phyloP scores from a whole-genome alignment of 2,113 vertebrate species.

The Apteryx owenii region DNA sequence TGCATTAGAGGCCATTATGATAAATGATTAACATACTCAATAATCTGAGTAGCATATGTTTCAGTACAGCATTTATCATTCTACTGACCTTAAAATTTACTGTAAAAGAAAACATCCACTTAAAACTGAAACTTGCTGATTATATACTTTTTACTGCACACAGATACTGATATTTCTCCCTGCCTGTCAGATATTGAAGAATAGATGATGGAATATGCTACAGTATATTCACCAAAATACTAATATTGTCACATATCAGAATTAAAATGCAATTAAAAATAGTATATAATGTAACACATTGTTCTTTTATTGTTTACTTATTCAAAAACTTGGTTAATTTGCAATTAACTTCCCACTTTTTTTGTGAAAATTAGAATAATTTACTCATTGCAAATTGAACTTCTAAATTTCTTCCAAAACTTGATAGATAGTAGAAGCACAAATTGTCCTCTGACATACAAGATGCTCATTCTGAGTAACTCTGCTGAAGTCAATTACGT shows the following conservation, averaged over 20 bases:
- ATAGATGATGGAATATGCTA: conserved; percentile 5
- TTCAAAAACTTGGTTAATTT: background rate
- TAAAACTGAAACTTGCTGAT: conserved; percentile 47
- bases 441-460: background rate
- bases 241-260: background rate
- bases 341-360: background rate
- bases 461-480: background rate
- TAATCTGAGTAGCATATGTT: conserved; percentile 61
- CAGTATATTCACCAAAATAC: conserved; percentile 13
- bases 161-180: conserved; percentile 9
- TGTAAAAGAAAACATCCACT: conserved; percentile 23
- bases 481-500: background rate
- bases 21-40: conserved; percentile 67
- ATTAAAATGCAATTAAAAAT: conserved; percentile 17
- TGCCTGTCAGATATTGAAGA: background rate
- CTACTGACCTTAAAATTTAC: conserved; percentile 49
- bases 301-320: background rate
- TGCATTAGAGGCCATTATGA: conserved; percentile 73
- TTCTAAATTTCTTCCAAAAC: background rate
- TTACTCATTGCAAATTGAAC: background rate
- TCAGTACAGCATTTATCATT: conserved; percentile 58
- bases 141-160: conserved; percentile 42
- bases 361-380: background rate
- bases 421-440: background rate
- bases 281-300: background rate